Evolutionary conservation across 2,888 invertebrate genomes (phyloP).

Genomic region (Cryptosula pallasiana): DNA sequence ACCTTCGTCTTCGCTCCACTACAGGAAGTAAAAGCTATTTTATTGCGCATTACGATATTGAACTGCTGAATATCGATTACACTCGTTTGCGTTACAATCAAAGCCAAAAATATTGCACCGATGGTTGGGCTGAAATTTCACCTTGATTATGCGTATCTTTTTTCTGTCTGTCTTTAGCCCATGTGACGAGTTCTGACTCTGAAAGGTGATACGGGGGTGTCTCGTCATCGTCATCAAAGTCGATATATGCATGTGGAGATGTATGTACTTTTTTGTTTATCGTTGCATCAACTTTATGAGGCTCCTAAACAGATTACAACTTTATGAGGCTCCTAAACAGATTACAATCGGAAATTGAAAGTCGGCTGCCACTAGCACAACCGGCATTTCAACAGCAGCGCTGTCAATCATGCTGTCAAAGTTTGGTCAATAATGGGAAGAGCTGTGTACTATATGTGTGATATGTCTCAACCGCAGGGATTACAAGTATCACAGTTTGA

Average conservation of each 20-base stretch:
- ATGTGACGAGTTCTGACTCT: conserved; percentile 41
- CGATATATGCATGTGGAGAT: conserved; percentile 2
- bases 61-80: no score
- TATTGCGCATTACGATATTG: no score
- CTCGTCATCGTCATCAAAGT: conserved; percentile 26
- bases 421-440: background rate
- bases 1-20: conserved; percentile 89
- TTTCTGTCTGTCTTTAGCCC: conserved; percentile 84
- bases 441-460: background rate
- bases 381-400: background rate
- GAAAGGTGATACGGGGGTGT: conserved; percentile 37
- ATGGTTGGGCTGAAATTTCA: background rate
- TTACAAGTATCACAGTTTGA: no score
- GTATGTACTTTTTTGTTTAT: conserved; percentile 16
- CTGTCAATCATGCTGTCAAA: background rate
- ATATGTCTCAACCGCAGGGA: no score
- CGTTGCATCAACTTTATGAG: conserved; percentile 31
- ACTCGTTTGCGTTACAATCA: no score
- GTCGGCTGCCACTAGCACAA: no score
- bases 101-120: no score
- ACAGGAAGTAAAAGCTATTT: no score
- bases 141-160: conserved; percentile 82
- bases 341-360: no score
- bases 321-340: conserved; percentile 12
- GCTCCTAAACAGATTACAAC: conserved; percentile 28